These are phyloP conservation scores for Drosophila sturtevanti DNA, from an alignment of 1,140 invertebrate genomes.

Conservation along the genomic window DNA sequence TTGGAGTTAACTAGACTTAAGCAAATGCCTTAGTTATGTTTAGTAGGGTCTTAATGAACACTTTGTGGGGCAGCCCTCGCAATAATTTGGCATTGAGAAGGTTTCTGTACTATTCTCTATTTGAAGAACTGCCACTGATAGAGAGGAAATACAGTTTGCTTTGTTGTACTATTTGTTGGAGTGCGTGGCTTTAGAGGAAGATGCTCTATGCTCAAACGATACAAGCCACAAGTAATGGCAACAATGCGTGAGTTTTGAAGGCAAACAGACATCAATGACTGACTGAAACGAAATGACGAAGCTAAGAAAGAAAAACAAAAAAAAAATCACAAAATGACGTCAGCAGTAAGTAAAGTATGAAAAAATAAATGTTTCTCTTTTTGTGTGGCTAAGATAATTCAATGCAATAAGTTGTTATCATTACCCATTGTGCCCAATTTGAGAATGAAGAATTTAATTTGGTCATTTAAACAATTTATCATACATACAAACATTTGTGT, in stretches of 20 bases:
- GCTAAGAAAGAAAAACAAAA: neutral
- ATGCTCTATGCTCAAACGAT: conserved; percentile 4
- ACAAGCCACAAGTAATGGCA: neutral
- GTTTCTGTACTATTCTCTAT: conserved; percentile 18
- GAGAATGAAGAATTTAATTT: neutral
- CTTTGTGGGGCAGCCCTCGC: conserved; percentile 23
- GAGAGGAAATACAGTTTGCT: neutral
- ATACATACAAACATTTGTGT: too few relatives aligned
- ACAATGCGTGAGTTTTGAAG: conserved; percentile 7
- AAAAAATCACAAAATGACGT: conserved; percentile 4
- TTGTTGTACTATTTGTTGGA: neutral
- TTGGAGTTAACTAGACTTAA: too few relatives aligned
- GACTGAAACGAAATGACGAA: conserved; percentile 7
- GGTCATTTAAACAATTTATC: neutral
- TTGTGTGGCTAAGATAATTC: neutral
- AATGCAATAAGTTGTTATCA: neutral
- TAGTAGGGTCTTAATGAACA: too few relatives aligned
- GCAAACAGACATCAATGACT: conserved; percentile 11
- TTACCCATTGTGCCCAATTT: neutral
- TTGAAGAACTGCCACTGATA: conserved; percentile 42
- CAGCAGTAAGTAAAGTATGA: neutral
- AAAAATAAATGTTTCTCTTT: neutral
- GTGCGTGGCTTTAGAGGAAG: neutral
- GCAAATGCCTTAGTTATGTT: too few relatives aligned
- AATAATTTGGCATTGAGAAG: conserved; percentile 31